These are phyloP conservation scores for Hylia prasina DNA, from an alignment of 2,113 vertebrate species.

Conservation along the genomic window DNA sequence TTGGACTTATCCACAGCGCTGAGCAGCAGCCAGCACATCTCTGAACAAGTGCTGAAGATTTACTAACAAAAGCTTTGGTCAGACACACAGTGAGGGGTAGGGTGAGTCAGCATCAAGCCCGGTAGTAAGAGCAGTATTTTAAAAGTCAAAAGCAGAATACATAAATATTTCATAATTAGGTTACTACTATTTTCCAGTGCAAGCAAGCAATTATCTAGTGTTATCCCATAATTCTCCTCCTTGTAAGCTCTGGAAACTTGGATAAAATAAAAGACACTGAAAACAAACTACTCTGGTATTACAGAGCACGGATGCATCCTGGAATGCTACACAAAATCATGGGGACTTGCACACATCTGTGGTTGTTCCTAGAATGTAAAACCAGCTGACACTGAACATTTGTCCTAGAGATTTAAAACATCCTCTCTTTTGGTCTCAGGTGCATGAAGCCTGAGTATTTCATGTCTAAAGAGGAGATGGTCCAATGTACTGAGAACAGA, in stretches of 20 bases:
- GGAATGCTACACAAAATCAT: neutral
- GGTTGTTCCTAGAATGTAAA: neutral
- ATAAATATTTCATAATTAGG: neutral
- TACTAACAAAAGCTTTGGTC: neutral
- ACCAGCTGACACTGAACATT: neutral
- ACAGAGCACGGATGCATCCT: neutral
- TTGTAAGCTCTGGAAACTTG: neutral
- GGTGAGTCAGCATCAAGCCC: neutral
- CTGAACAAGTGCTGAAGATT: neutral
- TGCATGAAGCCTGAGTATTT: neutral
- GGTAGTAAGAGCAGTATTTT: neutral
- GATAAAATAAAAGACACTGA: neutral
- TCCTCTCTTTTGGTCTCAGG: neutral
- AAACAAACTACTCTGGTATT: neutral
- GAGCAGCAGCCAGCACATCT: neutral
- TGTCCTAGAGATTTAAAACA: neutral
- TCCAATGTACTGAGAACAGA: neutral
- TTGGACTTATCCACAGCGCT: neutral
- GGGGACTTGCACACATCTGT: neutral
- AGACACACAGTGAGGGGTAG: neutral
- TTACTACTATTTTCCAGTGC: neutral
- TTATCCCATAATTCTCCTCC: neutral
- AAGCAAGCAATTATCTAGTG: neutral
- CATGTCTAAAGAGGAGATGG: neutral
- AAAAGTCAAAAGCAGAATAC: neutral